These are phyloP conservation scores for Drosophila kanekoi DNA, from an alignment of 2,888 invertebrate genomes.

Conservation along the genomic window DNA sequence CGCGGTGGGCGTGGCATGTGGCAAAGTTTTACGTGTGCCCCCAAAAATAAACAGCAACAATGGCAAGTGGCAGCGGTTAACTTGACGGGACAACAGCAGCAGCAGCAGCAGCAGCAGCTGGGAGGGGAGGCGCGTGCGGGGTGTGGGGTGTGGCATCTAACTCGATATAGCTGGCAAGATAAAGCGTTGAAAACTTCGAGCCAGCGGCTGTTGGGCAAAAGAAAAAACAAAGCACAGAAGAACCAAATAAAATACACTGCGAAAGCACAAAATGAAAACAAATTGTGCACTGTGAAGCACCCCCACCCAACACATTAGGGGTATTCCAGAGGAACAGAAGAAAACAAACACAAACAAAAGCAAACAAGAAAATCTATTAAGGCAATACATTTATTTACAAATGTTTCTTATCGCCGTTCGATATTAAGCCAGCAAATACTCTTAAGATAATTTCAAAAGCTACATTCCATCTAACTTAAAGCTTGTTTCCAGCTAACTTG, in stretches of 20 bases:
- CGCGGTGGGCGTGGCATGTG: slow-evolving; percentile 64
- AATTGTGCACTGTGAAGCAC: slow-evolving; percentile 55
- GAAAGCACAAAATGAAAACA: slow-evolving; percentile 68
- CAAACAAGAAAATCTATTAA: too few species aligned
- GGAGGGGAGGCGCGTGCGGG: neutral
- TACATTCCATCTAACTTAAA: too few species aligned
- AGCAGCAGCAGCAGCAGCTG: neutral
- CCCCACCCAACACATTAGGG: slow-evolving; percentile 45
- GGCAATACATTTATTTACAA: too few species aligned
- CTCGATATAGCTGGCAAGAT: slow-evolving; percentile 57
- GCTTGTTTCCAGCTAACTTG: too few species aligned
- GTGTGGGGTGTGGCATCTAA: slow-evolving; percentile 6
- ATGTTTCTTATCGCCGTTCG: too few species aligned
- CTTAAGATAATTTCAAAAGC: too few species aligned
- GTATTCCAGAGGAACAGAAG: slow-evolving; percentile 20
- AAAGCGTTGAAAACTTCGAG: slow-evolving; percentile 72
- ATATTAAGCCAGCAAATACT: too few species aligned
- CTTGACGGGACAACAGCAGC: slow-evolving; percentile 62
- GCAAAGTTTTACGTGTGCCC: slow-evolving; percentile 54
- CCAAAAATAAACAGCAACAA: slow-evolving; percentile 73
- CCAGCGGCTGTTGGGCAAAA: slow-evolving; percentile 65
- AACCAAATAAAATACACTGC: slow-evolving; percentile 12
- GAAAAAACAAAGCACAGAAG: slow-evolving; percentile 21
- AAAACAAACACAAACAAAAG: neutral
- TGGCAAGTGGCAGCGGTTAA: slow-evolving; percentile 77